These are phyloP conservation scores for Empidonax traillii DNA, from an alignment of 2,113 vertebrate species.

Conservation along the genomic window DNA sequence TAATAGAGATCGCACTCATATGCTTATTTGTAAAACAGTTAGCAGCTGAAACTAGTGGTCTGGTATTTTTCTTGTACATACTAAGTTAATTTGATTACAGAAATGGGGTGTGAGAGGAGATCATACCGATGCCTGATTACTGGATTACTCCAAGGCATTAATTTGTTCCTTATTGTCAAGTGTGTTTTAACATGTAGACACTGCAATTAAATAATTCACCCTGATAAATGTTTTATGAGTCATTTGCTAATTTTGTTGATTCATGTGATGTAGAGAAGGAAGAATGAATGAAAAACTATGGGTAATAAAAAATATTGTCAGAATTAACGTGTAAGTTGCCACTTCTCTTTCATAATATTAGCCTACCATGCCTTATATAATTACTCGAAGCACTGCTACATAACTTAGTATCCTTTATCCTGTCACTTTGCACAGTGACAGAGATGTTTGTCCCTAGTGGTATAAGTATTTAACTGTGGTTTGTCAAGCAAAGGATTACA, in stretches of 20 bases:
- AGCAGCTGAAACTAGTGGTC: background rate
- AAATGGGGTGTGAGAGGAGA: background rate
- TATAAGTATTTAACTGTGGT: background rate
- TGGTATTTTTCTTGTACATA: background rate
- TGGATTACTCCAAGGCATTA: background rate
- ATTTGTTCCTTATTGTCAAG: background rate
- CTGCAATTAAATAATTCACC: background rate
- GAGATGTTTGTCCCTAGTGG: background rate
- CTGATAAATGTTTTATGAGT: background rate
- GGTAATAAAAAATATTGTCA: background rate
- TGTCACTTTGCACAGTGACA: background rate
- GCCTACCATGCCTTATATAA: background rate
- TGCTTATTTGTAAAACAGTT: background rate
- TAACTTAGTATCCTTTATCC: background rate
- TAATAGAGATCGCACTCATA: background rate
- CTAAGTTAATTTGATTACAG: background rate
- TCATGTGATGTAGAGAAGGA: background rate
- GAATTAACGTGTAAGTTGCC: background rate
- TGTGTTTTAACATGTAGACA: background rate
- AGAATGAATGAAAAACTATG: background rate
- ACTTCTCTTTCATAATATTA: background rate
- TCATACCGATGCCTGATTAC: background rate
- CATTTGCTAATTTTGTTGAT: background rate
- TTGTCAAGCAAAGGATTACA: background rate
- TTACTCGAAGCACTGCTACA: background rate